phyloP scores from a whole-genome alignment of 2,888 invertebrate genomes.

The Sminthurides aquaticus region DNA sequence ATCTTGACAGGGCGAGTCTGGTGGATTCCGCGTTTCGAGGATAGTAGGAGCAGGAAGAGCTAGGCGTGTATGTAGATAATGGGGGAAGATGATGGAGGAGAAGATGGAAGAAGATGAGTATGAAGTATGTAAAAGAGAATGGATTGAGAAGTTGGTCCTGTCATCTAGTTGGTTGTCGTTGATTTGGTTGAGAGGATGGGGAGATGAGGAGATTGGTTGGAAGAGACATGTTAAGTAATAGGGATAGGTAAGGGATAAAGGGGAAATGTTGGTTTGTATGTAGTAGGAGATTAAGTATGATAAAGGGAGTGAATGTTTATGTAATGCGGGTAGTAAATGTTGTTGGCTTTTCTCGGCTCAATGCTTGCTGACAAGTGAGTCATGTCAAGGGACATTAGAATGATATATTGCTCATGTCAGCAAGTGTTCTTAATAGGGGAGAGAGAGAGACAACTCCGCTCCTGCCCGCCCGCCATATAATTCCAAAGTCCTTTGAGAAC shows the following conservation, averaged over 20 bases:
- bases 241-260: background rate
- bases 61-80: too few relatives aligned
- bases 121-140: background rate
- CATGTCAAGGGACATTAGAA: conserved; percentile 29
- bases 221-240: background rate
- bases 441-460: too few relatives aligned
- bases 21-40: too few relatives aligned
- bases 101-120: background rate
- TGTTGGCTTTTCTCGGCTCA: conserved; percentile 12
- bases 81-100: background rate
- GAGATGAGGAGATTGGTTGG: background rate
- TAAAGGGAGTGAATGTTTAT: background rate
- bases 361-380: conserved; percentile 28
- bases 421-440: conserved; percentile 29
- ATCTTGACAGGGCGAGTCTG: background rate
- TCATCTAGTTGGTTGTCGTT: background rate
- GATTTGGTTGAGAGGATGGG: background rate
- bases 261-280: background rate
- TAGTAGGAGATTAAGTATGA: background rate
- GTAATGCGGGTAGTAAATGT: background rate
- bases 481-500: background rate
- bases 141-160: background rate
- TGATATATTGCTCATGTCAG: conserved; percentile 31
- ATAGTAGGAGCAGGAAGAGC: too few relatives aligned
- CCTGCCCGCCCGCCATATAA: background rate